phyloP scores from a whole-genome alignment of 1,140 invertebrate species.

The Pseudomyrmex concolor region DNA sequence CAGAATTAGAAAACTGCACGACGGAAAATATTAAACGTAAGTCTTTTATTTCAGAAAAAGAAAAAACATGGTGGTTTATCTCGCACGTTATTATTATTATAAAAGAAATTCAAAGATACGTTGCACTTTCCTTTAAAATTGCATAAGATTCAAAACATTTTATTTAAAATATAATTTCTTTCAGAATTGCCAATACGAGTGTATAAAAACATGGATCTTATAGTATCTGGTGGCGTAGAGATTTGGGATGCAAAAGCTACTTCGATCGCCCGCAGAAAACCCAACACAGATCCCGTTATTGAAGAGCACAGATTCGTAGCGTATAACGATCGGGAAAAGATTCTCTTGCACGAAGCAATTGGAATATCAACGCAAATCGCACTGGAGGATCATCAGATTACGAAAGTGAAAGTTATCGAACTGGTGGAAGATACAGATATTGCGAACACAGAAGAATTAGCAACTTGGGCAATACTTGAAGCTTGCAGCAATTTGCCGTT shows the following conservation, averaged over 20 bases:
- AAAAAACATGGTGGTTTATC: no score
- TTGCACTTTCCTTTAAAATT: no score
- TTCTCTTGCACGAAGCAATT: conserved; percentile 82
- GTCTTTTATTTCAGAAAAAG: background rate
- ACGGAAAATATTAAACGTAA: conserved; percentile 78
- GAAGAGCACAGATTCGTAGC: conserved; percentile 91
- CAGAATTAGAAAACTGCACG: conserved; percentile 77
- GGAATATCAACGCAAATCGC: conserved; percentile 89
- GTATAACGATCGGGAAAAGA: conserved; percentile 72
- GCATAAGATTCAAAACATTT: background rate
- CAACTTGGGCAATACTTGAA: conserved; percentile 86
- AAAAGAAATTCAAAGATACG: no score
- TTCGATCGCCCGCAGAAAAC: conserved; percentile 89
- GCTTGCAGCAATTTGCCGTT: conserved; percentile 87
- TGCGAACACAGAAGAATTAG: conserved; percentile 76
- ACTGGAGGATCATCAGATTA: conserved; percentile 89
- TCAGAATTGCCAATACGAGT: conserved; percentile 83
- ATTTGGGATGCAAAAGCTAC: conserved; percentile 92
- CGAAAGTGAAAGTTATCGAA: conserved; percentile 92
- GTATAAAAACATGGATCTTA: conserved; percentile 81
- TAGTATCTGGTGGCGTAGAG: conserved; percentile 91
- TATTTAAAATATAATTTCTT: background rate
- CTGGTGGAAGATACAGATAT: conserved; percentile 86
- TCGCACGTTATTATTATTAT: no score
- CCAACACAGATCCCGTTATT: conserved; percentile 88